Base-by-base conservation (phyloP, 2,888 invertebrate genomes). In the Oligia latruncula region DNA sequence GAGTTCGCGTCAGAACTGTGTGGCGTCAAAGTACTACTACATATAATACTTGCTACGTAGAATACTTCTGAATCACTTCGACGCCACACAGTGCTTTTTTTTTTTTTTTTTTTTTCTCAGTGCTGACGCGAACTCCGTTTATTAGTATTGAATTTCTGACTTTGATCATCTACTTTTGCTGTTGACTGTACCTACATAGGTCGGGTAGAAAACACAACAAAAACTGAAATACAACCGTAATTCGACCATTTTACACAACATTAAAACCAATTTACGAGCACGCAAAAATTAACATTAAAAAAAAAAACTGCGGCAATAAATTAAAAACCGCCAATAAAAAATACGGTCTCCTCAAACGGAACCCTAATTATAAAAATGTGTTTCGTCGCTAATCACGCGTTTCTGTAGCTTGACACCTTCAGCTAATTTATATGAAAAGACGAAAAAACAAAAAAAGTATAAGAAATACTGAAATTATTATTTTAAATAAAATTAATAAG, bases 341-440 rank as follows among this genome's bases (percentile, higher is more conserved):
- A 91, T 64, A 52, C 58, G 83, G 83, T 70, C 74, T 71, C 74
- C 83, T 85, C 83, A 88, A 89, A 83, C 77, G 83, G 82, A 75
- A 78, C 80, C 84, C 90, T 92, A 93, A 95, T 94, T 92, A 94
- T 90, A 65, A 80, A 92, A 95, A 95, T 93, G 94, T 94, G 94
- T 93, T 92, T 87, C 86, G 82, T 80, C 84, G 92, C 94, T 95
- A 96, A 95, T 95, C 94, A 93, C 90, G 92, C 94, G 92, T 92
- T 91, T 87, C 92, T 91, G 93, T 90, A 91, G 92, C 90, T 94
- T 95, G 94, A 95, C 95, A 94, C 95, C 92, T 92, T 83, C 74
- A 84, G 89, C 90, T 92, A 90, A 93, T 92, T 93, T 91, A 89
- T 86, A 84, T 79, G 23, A 64, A 78, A 74, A 74, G 74, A 77